These are phyloP conservation scores for Charina bottae DNA, from an alignment of 2,113 vertebrate species.

Conservation along the genomic window DNA sequence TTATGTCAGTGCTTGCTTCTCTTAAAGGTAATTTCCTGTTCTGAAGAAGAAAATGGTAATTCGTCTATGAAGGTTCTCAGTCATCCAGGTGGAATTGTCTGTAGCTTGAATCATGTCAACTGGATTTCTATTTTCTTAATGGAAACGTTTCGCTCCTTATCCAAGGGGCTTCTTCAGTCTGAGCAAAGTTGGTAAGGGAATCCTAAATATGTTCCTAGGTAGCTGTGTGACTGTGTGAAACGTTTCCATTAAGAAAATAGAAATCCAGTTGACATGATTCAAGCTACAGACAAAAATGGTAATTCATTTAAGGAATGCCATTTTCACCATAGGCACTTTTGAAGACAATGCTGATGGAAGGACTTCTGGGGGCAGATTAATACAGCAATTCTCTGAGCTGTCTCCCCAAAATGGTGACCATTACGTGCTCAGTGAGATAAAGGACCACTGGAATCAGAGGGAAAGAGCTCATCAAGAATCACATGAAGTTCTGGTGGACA, in stretches of 20 bases:
- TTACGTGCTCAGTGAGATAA: not conserved
- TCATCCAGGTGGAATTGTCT: too few species aligned
- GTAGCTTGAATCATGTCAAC: too few species aligned
- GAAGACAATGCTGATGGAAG: not conserved
- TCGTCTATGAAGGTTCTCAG: too few species aligned
- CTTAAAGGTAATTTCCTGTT: not conserved
- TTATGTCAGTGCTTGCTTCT: not conserved
- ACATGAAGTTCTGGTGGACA: not conserved
- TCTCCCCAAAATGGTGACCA: not conserved
- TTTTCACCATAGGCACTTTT: not conserved
- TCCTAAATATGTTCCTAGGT: too few species aligned
- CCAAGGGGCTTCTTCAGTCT: too few species aligned
- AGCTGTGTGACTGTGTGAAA: too few species aligned
- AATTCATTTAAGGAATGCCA: not conserved
- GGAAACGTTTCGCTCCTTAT: too few species aligned
- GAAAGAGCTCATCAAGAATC: not conserved
- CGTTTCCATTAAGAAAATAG: too few species aligned
- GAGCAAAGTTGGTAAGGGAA: too few species aligned
- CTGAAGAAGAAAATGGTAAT: not conserved
- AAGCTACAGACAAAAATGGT: too few species aligned
- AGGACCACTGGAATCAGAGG: not conserved
- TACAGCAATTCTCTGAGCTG: not conserved
- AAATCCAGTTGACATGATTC: too few species aligned
- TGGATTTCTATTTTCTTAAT: too few species aligned
- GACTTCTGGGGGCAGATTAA: not conserved